Evolutionary conservation across 2,113 vertebrate species (phyloP).

Genomic region (Pycnonotus jocosus): DNA sequence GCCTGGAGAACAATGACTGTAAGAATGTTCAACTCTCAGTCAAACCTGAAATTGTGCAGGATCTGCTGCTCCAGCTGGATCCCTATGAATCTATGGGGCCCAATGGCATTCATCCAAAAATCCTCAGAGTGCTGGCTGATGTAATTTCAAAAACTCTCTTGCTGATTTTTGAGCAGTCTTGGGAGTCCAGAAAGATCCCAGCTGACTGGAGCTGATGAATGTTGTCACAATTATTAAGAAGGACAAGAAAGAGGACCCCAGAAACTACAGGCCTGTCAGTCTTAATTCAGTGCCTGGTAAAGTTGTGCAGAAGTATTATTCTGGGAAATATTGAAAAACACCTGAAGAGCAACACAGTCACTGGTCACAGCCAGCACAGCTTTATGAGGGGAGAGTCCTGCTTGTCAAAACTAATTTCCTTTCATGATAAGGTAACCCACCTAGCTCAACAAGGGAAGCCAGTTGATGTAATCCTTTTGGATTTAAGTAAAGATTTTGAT

Average conservation of each 20-base stretch:
- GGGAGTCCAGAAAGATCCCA: not conserved
- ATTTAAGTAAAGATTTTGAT: not conserved
- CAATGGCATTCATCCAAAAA: not conserved
- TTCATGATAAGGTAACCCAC: not conserved
- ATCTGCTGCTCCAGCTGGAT: not conserved
- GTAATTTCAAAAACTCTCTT: not conserved
- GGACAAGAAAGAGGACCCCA: fast-evolving
- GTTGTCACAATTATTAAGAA: not conserved
- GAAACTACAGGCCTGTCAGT: not conserved
- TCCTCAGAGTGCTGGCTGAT: not conserved
- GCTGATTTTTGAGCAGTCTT: not conserved
- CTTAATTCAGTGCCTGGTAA: not conserved
- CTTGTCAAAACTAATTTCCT: not conserved
- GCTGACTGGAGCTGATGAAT: not conserved
- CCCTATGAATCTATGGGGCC: not conserved
- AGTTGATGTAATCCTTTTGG: not conserved
- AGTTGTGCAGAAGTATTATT: not conserved
- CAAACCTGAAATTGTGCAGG: not conserved
- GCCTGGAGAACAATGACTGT: not conserved
- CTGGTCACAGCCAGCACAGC: fast-evolving
- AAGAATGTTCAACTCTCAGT: not conserved
- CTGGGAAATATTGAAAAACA: not conserved
- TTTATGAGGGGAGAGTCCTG: not conserved
- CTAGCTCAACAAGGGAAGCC: not conserved
- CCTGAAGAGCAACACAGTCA: not conserved